A percentile compares a stretch with the other conserved stretches of the same genome.
Conservation (phyloP, 1,140 invertebrate species). For the Penaeus indicus region DNA sequence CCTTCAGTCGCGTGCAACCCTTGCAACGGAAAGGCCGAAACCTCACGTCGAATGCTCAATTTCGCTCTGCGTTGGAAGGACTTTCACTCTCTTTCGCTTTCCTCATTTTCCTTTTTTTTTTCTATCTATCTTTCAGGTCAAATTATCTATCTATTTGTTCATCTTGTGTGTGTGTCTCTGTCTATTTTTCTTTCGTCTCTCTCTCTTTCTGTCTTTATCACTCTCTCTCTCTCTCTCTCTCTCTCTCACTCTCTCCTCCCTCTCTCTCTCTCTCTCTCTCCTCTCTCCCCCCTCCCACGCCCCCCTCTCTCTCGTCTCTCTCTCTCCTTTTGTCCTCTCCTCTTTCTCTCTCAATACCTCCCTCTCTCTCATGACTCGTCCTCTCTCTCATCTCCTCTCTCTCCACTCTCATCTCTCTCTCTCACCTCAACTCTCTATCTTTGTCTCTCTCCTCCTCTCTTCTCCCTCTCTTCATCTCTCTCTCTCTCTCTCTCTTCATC, state of each 20-base stretch:
- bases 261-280: not conserved
- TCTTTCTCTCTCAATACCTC: not conserved
- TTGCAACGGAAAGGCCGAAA: too few species aligned
- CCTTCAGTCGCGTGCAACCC: too few species aligned
- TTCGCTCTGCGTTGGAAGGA: too few species aligned
- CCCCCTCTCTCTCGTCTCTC: not conserved
- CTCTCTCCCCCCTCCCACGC: too few species aligned
- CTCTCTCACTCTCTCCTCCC: not conserved
- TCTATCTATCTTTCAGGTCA: not conserved
- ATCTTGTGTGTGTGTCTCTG: not conserved
- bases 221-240: not conserved
- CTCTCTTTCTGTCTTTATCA: not conserved
- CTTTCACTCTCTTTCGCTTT: too few species aligned
- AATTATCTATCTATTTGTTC: not conserved
- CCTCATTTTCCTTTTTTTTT: too few species aligned
- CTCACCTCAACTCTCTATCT: not conserved
- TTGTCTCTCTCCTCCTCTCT: not conserved
- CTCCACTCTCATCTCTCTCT: too few species aligned
- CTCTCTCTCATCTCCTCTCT: too few species aligned
- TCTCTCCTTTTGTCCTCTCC: not conserved
- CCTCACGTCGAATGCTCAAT: too few species aligned
- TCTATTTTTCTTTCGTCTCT: not conserved
- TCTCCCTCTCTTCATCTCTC: not conserved
- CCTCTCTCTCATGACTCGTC: too few species aligned
- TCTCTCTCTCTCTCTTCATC: too few species aligned